Percentiles rank a stretch among this genome's conserved stretches.
Conservation (phyloP, 2,888 invertebrate species). For the Macrosoma leucophasiata region DNA sequence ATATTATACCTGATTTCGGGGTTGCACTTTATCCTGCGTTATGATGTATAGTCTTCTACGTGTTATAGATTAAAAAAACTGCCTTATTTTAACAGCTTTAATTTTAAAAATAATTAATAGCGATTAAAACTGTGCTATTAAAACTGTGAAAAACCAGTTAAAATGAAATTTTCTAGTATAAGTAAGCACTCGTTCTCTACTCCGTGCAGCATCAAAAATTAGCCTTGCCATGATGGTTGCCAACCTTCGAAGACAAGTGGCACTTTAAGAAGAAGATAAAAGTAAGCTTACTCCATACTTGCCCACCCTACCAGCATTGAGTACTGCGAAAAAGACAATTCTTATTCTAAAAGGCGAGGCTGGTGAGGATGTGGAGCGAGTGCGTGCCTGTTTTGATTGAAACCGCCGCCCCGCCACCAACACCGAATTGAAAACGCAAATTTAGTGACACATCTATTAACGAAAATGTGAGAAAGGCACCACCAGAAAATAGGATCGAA, state of each 20-base stretch:
- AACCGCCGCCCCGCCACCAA: constrained; percentile 43
- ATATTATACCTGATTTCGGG: no score
- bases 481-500: constrained; percentile 50
- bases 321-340: constrained; percentile 72
- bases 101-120: no score
- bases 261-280: no score
- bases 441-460: constrained; percentile 73
- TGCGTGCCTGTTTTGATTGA: constrained; percentile 73
- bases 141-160: no score
- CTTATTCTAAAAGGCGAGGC: constrained; percentile 71
- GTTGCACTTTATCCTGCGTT: no score
- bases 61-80: no score
- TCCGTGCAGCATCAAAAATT: no score
- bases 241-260: neutral
- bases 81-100: no score
- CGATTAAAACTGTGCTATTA: no score
- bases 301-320: constrained; percentile 41
- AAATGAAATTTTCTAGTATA: no score
- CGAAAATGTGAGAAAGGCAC: constrained; percentile 52
- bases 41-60: no score
- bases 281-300: constrained; percentile 49
- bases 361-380: constrained; percentile 68
- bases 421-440: constrained; percentile 70
- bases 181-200: no score
- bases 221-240: constrained; percentile 2